Base-by-base conservation (phyloP, 2,888 invertebrate genomes). In the Tetropium fuscum region DNA sequence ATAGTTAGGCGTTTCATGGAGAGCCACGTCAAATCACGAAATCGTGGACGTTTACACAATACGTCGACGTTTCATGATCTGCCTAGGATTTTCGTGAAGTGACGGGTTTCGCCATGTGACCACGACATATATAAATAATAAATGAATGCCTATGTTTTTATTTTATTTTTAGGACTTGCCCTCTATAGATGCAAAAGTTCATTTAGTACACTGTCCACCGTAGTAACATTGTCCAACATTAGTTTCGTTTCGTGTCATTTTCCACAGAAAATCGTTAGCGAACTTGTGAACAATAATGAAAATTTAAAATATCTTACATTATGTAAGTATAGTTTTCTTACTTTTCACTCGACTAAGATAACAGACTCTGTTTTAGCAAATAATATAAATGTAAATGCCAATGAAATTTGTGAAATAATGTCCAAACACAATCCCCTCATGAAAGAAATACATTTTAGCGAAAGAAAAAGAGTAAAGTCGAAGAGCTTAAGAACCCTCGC, bases 401-500 rank as follows among this genome's bases (percentile, higher is more conserved):
- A 74, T 59, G 73, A 73, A 48, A 68, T 75, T 38, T 73, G 74
- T 48, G 74, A 76, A 64, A 66, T 62, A 41, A 67, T 76, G 56
- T 73, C 75, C 3, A 63, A 66, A 49, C 66, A 66, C 55, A 74
- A 72, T 55, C 56, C 60, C 0, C 44, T 68, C 10, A 55, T 75
- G 40, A 67, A 66, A 49, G 70, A 73, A 45, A 64, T 76, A 11
- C 64, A 74, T 47, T 71, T 76, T 45, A 71, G 65, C 53, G 75
- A 76, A 58, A 68, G 70, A 18, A 74, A 72, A 45, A 65, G 65
- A 30, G 60, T 74, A 3, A 60, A 69, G 51, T 67, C 73, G 3
- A 73, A 71, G 64, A 74, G 74, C 44, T 54, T 75, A 16, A 68
- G 67, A 57, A 65, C 71, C 2, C 59, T 75, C 11, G 72, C 73